Evolutionary conservation across 2,113 vertebrate species (phyloP).

Genomic region (Sceloporus undulatus): DNA sequence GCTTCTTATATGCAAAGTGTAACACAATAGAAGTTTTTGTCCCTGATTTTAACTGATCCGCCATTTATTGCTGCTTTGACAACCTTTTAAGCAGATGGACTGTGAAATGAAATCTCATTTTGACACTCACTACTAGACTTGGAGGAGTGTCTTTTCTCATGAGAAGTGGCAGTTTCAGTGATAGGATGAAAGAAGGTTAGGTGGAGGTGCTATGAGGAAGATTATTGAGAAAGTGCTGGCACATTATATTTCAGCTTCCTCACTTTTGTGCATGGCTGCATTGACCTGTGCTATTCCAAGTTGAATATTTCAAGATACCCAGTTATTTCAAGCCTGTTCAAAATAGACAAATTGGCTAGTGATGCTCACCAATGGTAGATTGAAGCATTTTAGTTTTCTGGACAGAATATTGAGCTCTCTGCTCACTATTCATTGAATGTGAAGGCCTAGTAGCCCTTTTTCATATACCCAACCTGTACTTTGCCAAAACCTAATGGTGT

Average conservation of each 20-base stretch:
- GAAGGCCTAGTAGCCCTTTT: not conserved
- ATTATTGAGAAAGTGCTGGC: not conserved
- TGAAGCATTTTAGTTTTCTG: not conserved
- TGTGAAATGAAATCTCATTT: constrained; percentile 56
- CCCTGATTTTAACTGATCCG: constrained; percentile 60
- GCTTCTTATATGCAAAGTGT: constrained; percentile 32
- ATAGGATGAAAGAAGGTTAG: constrained; percentile 27
- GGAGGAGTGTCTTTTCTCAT: not conserved
- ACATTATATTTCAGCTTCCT: not conserved
- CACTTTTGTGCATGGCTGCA: not conserved
- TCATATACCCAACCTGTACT: not conserved
- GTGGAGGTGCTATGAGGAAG: constrained; percentile 23
- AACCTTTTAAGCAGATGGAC: constrained; percentile 57
- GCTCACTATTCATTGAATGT: not conserved
- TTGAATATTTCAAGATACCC: not conserved
- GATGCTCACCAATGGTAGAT: not conserved
- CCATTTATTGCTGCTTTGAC: constrained; percentile 59
- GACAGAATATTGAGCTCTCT: not conserved
- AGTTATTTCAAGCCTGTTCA: not conserved
- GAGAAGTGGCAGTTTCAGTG: constrained; percentile 46
- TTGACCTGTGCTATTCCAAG: not conserved
- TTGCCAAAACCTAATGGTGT: not conserved
- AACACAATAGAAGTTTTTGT: constrained; percentile 48
- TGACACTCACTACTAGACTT: constrained; percentile 11
- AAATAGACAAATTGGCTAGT: not conserved